A percentile compares a stretch with the other conserved stretches of the same genome.
Evolutionary conservation across 2,113 vertebrate genomes (phyloP).

Genomic region (Corythornis cristatus): DNA sequence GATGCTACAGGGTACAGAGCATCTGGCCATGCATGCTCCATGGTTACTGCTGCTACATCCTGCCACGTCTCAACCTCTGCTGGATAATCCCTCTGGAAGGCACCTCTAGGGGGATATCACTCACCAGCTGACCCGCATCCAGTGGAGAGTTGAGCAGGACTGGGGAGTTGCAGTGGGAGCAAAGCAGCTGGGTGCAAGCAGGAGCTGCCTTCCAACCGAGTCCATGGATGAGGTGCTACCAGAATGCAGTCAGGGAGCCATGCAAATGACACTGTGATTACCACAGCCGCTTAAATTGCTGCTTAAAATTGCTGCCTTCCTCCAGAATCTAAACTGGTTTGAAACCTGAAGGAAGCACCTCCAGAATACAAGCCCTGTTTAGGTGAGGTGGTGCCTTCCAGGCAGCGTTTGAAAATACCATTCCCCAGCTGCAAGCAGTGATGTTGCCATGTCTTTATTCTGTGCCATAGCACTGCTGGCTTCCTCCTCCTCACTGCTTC

Average conservation of each 20-base stretch:
- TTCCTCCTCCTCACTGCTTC: not conserved
- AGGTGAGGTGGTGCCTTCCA: not conserved
- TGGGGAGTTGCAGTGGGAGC: not conserved
- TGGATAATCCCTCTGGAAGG: fast-evolving
- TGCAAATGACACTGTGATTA: not conserved
- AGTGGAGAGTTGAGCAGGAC: fast-evolving
- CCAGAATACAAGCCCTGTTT: not conserved
- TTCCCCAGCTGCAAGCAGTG: not conserved
- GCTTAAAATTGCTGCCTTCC: not conserved
- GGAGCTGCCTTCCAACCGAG: not conserved
- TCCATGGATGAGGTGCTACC: not conserved
- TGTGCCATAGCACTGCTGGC: fast-evolving
- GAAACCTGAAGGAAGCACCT: not conserved
- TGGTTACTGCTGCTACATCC: not conserved
- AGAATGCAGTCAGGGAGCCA: not conserved
- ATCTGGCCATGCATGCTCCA: fast-evolving
- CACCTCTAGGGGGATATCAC: not conserved
- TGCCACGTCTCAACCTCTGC: not conserved
- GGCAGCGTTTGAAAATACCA: not conserved
- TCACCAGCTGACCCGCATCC: not conserved
- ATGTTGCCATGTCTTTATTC: not conserved
- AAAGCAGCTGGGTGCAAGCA: not conserved
- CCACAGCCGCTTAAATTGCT: not conserved
- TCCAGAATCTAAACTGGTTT: not conserved
- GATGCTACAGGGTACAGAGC: not conserved